phyloP scores from a whole-genome alignment of 2,888 invertebrate species.

The Mythimna ferrago region DNA sequence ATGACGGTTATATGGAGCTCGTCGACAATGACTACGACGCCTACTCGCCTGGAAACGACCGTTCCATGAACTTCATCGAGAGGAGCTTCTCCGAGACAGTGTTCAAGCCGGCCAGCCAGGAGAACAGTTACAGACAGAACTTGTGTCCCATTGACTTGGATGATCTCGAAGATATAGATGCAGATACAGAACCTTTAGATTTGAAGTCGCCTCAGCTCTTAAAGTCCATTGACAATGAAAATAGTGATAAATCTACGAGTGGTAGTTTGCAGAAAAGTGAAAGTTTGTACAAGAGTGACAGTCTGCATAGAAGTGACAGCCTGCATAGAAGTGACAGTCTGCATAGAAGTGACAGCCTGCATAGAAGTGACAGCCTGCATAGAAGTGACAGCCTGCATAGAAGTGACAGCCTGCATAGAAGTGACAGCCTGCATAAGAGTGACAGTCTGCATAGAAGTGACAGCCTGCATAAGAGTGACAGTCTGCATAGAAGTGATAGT shows the following conservation, averaged over 20 bases:
- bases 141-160: slow-evolving; percentile 54
- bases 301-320: slow-evolving; percentile 27
- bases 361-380: slow-evolving; percentile 44
- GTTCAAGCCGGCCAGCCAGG: slow-evolving; percentile 74
- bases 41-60: slow-evolving; percentile 83
- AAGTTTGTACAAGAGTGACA: slow-evolving; percentile 36
- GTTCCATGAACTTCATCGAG: slow-evolving; percentile 91
- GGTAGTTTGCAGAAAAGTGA: slow-evolving; percentile 55
- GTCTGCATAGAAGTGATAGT: slow-evolving; percentile 46
- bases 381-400: slow-evolving; percentile 27
- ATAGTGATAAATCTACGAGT: slow-evolving; percentile 67
- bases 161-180: slow-evolving; percentile 58
- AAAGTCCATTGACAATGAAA: slow-evolving; percentile 70
- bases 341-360: slow-evolving; percentile 20
- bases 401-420: slow-evolving; percentile 25
- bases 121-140: slow-evolving; percentile 60
- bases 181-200: slow-evolving; percentile 59
- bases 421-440: slow-evolving; percentile 35
- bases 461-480: slow-evolving; percentile 27
- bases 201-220: slow-evolving; percentile 68
- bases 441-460: slow-evolving; percentile 38
- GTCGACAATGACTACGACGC: slow-evolving; percentile 85
- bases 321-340: slow-evolving; percentile 29
- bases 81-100: slow-evolving; percentile 83
- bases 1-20: slow-evolving; percentile 85